Evolutionary conservation across 2,888 invertebrate species (phyloP).

Genomic region (Crematogaster levior): DNA sequence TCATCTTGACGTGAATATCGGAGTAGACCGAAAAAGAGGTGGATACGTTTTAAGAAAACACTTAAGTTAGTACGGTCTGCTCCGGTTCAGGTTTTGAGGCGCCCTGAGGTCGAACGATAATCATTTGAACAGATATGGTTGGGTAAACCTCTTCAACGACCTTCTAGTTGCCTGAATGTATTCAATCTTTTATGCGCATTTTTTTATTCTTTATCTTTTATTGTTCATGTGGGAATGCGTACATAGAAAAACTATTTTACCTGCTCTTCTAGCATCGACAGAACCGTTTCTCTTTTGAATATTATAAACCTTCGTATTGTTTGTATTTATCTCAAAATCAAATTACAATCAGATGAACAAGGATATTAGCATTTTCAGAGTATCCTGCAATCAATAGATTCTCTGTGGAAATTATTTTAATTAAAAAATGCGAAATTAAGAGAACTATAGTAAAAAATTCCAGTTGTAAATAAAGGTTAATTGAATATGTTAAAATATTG

Average conservation of each 20-base stretch:
- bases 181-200: slow-evolving; percentile 27
- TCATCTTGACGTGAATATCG: slow-evolving; percentile 61
- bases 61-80: slow-evolving; percentile 54
- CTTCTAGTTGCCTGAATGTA: background rate
- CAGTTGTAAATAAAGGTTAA: background rate
- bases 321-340: background rate
- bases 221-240: background rate
- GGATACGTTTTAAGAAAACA: slow-evolving; percentile 70
- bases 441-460: background rate
- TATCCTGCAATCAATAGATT: background rate
- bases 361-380: background rate
- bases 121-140: slow-evolving; percentile 55
- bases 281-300: background rate
- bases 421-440: background rate
- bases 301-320: background rate
- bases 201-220: slow-evolving; percentile 12
- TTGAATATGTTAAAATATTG: background rate
- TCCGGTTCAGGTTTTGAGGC: slow-evolving; percentile 55
- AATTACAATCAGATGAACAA: background rate
- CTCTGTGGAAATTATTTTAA: background rate
- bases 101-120: slow-evolving; percentile 49
- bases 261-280: background rate
- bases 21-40: slow-evolving; percentile 58
- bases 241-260: background rate
- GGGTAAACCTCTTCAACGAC: slow-evolving; percentile 48